Evolutionary conservation across 1,140 invertebrate species (phyloP), one percentile per base, ranked within the genome.

Genomic region (Zaprionus inermis): DNA sequence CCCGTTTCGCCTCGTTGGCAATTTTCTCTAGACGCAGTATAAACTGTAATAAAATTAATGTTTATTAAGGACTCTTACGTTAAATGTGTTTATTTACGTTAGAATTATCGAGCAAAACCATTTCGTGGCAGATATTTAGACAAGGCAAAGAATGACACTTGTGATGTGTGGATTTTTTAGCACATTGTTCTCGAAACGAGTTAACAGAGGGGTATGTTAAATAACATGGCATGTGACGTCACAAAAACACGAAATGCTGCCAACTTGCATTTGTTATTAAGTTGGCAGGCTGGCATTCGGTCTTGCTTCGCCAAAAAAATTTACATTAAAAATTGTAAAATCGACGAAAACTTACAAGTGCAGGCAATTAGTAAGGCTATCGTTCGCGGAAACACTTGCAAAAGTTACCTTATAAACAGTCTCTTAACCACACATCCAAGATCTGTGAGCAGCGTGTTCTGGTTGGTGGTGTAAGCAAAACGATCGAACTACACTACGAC

Each of bases 51-150:
- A 34, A 72, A 77, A 82, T 60, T 9, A 4, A 46, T 58, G 22
- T 59, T 92, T 84, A 95, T 80, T 92, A 94, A 94, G 93, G 94
- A 65, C 76, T 93, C 10, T 93, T 68, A 58, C 57, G 66, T 58
- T 58, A 58, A 41, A 63, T 72, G 57, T 11, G 63, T 69, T 78
- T 85, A 75, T 76, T 79, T 75, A 84, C 79, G 68, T 75, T 79
- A 92, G 95, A 95, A 91, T 95, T 95, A 68, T 95, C 95, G 76
- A 95, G 89, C 71, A 95, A 92, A 90, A 95, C 95, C 95, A 95
- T 95, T 91, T 91, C 91, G 78, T 82, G 76, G 85, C 86, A 81
- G 56, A 65, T 78, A 49, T 58, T 55, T 44, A 66, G 52, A 46
- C 46, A 18, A 61, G 34, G 63, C 65, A 56, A 64, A 79, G 5